A percentile compares a stretch with the other conserved stretches of the same genome.
These are phyloP conservation scores for Agrochola litura DNA, from an alignment of 2,888 invertebrate species.

Conservation along the genomic window DNA sequence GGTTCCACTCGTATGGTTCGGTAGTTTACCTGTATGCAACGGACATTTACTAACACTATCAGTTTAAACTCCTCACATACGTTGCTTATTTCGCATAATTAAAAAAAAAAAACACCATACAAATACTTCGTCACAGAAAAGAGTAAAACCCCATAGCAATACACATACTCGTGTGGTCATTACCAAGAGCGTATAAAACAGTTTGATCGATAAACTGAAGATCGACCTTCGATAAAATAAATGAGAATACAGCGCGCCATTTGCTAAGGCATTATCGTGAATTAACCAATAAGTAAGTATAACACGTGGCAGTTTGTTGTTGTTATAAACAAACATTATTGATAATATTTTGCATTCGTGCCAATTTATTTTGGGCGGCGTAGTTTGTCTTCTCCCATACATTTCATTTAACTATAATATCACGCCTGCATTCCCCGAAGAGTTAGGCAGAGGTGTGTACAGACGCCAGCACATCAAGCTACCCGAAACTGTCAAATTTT, in stretches of 20 bases:
- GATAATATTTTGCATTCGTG: background rate
- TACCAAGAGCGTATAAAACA: constrained; percentile 44
- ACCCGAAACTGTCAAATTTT: too few species aligned
- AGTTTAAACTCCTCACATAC: background rate
- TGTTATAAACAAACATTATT: background rate
- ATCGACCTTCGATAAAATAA: constrained; percentile 61
- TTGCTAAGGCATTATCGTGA: constrained; percentile 34
- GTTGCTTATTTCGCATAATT: background rate
- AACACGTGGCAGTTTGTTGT: constrained; percentile 9
- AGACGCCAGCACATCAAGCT: too few species aligned
- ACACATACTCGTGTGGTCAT: constrained; percentile 39
- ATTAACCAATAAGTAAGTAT: constrained; percentile 10
- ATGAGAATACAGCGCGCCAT: constrained; percentile 50
- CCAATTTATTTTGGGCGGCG: background rate
- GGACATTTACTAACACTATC: background rate
- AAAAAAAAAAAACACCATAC: background rate
- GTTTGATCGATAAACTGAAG: constrained; percentile 59
- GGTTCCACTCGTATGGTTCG: background rate
- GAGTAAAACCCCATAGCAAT: constrained; percentile 19
- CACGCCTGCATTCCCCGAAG: too few species aligned
- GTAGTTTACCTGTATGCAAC: background rate
- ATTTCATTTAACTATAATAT: too few species aligned
- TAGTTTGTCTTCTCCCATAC: background rate
- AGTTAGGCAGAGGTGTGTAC: too few species aligned
- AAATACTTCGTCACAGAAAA: background rate